phyloP scores from a whole-genome alignment of 2,113 vertebrate species.

The Pitta sordida region DNA sequence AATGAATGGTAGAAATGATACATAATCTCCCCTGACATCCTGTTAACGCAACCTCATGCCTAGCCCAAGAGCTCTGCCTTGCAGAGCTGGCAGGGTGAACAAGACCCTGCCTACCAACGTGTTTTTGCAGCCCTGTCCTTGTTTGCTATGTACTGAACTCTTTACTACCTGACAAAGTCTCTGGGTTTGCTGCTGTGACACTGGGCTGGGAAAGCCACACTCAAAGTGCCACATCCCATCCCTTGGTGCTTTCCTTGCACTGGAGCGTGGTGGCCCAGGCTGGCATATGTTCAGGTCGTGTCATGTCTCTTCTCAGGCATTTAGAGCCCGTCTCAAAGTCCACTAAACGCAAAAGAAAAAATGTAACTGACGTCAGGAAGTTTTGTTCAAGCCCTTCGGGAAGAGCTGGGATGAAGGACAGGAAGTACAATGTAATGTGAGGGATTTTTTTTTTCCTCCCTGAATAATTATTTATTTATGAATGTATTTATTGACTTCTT shows the following conservation, averaged over 20 bases:
- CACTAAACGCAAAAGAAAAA: background rate
- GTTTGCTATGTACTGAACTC: background rate
- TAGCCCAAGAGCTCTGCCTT: constrained; percentile 11
- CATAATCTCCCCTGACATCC: constrained; percentile 57
- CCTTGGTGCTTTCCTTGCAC: background rate
- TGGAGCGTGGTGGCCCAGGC: fast-evolving
- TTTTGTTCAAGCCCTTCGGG: background rate
- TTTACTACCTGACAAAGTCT: background rate
- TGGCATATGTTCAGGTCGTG: background rate
- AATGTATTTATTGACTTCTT: background rate
- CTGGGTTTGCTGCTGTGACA: background rate
- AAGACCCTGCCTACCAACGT: background rate
- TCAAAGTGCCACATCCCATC: fast-evolving
- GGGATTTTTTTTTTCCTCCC: fast-evolving
- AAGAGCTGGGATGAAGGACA: background rate
- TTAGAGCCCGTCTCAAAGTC: background rate
- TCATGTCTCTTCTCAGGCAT: background rate
- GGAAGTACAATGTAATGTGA: background rate
- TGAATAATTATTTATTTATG: background rate
- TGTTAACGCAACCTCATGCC: background rate
- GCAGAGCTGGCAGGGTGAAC: background rate
- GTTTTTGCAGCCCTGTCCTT: background rate
- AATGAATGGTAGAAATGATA: constrained; percentile 58
- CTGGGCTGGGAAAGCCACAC: background rate
- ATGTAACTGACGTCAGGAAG: background rate